Base-by-base conservation (phyloP, 1,140 invertebrate species). In the Caenorhabditis tropicalis region DNA sequence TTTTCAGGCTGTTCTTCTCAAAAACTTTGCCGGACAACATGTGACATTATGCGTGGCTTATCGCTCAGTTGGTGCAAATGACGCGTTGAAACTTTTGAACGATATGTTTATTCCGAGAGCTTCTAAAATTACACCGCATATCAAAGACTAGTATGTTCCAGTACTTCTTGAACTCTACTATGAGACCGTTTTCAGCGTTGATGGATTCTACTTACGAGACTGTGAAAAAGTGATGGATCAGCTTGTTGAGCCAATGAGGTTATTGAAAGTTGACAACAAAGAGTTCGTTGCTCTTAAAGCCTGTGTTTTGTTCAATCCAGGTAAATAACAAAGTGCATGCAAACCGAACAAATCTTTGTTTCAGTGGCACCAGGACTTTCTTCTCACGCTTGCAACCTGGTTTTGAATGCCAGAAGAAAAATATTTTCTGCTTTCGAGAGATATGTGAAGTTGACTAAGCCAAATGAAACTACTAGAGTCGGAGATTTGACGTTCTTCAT, bases 241-340 rank as follows among this genome's bases (percentile, higher is more conserved):
- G 74, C 82, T 91, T 29, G 90, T 91, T 2, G 88, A 89, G 21
- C 90, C 90, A 27, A 91, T 91, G 90, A 74, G 90, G 16, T 90
- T 88, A 51, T 83, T 91, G 56, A 82, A 90, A 60, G 87, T 91
- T 27, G 89, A 91, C 49, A 89, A 90, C 33, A 85, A 87, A 15
- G 90, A 91, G 81, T 91, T 91, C 70, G 89, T 91, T 5, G 88
- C 90, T 21, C 60, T 91, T 36, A 91, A 91, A 82, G 90, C 90
- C 12, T 91, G 90, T 70, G 89, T 91, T 74, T 80, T 91, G 24
- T 91, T 91, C 87, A 91, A 91, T 83, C 90, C 90, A 29, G 90
- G 89, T 29, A 88, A 87, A n/a, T 60, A 16, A 33, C 5, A 74
- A 39, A 39, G 10, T 0, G n/a, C 15, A 36, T 19, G n/a, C 27